Percentiles rank a stretch among this genome's conserved stretches.
phyloP scores from a whole-genome alignment of 1,140 invertebrate species.

The Littorina saxatilis region DNA sequence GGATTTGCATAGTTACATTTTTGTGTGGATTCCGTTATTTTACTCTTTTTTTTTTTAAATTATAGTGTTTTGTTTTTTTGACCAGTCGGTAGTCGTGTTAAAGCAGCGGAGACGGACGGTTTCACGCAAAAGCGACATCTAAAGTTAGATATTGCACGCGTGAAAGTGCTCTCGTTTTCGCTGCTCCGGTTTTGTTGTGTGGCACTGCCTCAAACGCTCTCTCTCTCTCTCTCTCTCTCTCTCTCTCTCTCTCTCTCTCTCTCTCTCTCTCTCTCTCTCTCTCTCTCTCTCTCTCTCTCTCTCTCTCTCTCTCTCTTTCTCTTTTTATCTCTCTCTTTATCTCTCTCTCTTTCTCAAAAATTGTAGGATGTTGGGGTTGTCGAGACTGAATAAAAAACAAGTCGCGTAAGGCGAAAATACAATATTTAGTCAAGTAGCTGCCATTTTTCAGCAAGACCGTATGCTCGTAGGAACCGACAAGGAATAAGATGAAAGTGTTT shows the following conservation, averaged over 20 bases:
- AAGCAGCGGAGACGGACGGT: slow-evolving; percentile 29
- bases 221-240: not conserved
- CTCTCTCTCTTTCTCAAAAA: no score
- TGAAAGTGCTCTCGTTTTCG: slow-evolving; percentile 35
- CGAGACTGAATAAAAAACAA: no score
- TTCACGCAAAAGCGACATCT: slow-evolving; percentile 41
- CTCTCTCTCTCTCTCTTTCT: not conserved
- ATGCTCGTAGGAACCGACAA: no score
- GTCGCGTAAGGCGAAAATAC: no score
- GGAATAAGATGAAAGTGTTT: no score
- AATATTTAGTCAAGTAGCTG: no score
- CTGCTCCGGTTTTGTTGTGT: slow-evolving; percentile 1
- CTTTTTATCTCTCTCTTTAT: not conserved
- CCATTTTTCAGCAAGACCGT: no score
- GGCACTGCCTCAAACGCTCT: not conserved
- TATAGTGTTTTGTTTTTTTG: slow-evolving; percentile 25
- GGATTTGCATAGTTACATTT: slow-evolving; percentile 34
- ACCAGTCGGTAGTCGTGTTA: not conserved
- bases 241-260: not conserved
- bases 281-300: not conserved
- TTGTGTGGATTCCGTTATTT: slow-evolving; percentile 14
- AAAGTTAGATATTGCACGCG: slow-evolving; percentile 40
- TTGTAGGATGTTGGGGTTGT: no score
- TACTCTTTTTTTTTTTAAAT: slow-evolving; percentile 2
- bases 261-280: not conserved